These are phyloP conservation scores for Oreochromis niloticus DNA, from an alignment of 2,113 vertebrate genomes.

Conservation along the genomic window DNA sequence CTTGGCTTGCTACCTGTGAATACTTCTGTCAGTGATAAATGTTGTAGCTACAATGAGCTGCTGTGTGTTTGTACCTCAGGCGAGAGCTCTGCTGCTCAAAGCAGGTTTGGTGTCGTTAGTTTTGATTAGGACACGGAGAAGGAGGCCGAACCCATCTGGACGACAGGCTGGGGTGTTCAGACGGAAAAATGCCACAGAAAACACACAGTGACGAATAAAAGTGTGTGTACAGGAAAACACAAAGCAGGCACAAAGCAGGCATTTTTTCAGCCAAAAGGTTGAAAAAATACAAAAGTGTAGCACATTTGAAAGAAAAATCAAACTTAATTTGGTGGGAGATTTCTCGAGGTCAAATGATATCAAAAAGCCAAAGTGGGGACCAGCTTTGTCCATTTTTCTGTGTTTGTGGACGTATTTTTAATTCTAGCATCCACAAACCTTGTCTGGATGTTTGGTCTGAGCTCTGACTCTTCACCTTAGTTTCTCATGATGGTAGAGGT, in stretches of 20 bases:
- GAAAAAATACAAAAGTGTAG: background rate
- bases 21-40: background rate
- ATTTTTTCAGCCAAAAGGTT: background rate
- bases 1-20: background rate
- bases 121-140: background rate
- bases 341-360: background rate
- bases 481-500: background rate
- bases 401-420: background rate
- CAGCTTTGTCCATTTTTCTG: background rate
- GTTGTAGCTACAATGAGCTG: background rate
- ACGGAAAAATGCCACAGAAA: background rate
- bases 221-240: background rate
- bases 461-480: background rate
- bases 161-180: background rate
- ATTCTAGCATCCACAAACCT: background rate
- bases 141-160: background rate
- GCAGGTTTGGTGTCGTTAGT: background rate
- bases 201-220: background rate
- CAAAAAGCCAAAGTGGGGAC: rapidly evolving
- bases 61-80: background rate
- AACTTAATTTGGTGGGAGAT: rapidly evolving
- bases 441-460: background rate
- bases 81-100: background rate
- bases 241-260: too few species aligned
- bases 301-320: background rate